Base-by-base conservation (phyloP, 2,888 invertebrate species). In the Clepsis dumicolana region DNA sequence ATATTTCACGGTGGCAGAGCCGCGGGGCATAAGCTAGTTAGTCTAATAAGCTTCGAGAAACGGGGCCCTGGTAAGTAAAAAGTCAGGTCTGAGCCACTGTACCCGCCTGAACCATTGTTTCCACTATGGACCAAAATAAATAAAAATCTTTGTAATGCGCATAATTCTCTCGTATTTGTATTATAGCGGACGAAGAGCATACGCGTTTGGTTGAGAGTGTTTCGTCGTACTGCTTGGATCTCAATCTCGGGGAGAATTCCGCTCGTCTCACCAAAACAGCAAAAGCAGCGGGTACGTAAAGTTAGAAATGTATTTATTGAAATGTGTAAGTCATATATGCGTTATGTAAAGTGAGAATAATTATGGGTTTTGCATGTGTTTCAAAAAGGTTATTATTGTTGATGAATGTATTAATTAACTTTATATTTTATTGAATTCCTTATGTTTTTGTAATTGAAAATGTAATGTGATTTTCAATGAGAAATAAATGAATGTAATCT, bases 131-230 rank as follows among this genome's bases (percentile, higher is more conserved):
- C n/a, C 8, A 18, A 8, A 44, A 4, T 8, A 18, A 21, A 3
- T 21, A 21, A 12, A 48, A 2, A 3, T 16, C 12, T 35, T 35
- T 12, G 1, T 10, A 10, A 35, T 35, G 1, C 1, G 35, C 5
- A n/a, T n/a, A n/a, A 53, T 54, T 38, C 12, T 25, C 7, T 24
- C 18, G 12, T 24, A 16, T 44, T 54, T 18, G 64, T n/a, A 14
- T 79, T 77, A 14, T 74, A 83, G 86, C 80, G 14, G 74, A 72
- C 25, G 88, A 88, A 70, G 88, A 87, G 41, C 75, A 79, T 35
- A 76, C 74, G 5, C 74, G 88, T 50, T 70, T 88, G 79, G 94
- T 76, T 80, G 95, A 87, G 94, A 97, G 93, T 94, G 90, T 89
- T 0, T 94, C 94, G 0, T 94, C 94, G 0, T 94, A 94, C 72